These are phyloP conservation scores for Drosophila repleta DNA, from an alignment of 1,140 invertebrate genomes.

Conservation along the genomic window DNA sequence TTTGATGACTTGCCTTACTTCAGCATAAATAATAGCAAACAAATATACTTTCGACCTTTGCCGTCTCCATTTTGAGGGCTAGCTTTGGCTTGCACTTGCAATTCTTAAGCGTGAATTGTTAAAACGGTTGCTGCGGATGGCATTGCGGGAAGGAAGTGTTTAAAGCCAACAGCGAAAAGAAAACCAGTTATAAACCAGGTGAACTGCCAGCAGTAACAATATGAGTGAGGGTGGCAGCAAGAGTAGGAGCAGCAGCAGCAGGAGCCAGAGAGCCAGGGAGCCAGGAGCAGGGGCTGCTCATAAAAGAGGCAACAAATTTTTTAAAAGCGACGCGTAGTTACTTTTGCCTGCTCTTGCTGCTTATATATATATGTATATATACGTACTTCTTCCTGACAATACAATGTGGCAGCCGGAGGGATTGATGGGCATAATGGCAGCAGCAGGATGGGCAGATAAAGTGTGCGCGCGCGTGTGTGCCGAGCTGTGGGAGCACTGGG, in stretches of 20 bases:
- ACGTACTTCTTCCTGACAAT: conserved; percentile 2
- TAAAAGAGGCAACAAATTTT: conserved; percentile 32
- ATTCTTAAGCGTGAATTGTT: conserved; percentile 3
- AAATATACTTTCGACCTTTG: no score
- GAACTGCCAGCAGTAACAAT: background rate
- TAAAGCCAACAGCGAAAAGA: conserved; percentile 15
- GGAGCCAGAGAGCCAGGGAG: no score
- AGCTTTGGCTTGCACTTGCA: conserved; percentile 18
- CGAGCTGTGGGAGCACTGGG: background rate
- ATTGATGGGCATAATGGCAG: conserved; percentile 34
- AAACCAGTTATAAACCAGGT: conserved; percentile 39
- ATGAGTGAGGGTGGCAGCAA: background rate
- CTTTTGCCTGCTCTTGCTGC: background rate
- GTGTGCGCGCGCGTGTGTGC: background rate
- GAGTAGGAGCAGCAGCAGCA: background rate
- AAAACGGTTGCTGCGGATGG: background rate
- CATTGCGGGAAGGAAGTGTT: conserved; percentile 17
- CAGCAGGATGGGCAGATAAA: background rate
- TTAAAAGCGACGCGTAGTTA: conserved; percentile 22
- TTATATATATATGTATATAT: no score
- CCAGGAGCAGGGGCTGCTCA: conserved; percentile 12
- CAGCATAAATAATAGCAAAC: no score
- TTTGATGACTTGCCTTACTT: no score
- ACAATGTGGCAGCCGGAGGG: conserved; percentile 37
- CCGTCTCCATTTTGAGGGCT: background rate